Evolutionary conservation across 1,140 invertebrate species (phyloP).

Genomic region (Amphibalanus amphitrite): DNA sequence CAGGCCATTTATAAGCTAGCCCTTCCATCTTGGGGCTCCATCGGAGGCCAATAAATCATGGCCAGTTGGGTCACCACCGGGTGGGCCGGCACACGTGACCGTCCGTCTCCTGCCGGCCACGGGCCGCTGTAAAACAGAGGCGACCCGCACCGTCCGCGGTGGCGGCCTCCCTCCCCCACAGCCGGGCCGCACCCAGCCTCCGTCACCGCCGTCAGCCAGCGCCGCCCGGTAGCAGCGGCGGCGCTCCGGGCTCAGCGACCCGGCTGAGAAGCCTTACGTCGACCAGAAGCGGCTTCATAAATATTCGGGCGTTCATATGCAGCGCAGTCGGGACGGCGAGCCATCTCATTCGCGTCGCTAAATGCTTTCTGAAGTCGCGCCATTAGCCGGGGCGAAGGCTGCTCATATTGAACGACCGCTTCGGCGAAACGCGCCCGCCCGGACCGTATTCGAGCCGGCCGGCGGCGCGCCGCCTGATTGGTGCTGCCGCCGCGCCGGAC

Average conservation of each 20-base stretch:
- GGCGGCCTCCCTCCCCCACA: background rate
- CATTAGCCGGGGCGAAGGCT: background rate
- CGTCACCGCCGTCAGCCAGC: no score
- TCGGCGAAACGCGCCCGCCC: background rate
- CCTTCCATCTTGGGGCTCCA: background rate
- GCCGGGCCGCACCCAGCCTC: no score
- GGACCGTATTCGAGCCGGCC: background rate
- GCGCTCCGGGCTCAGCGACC: no score
- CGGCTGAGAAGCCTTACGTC: no score
- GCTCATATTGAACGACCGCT: background rate
- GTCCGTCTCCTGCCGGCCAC: background rate
- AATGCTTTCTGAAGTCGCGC: constrained; percentile 1
- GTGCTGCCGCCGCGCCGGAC: no score
- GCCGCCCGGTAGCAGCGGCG: no score
- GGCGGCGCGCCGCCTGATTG: background rate
- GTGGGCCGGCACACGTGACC: background rate
- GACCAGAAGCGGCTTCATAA: background rate
- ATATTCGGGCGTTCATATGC: background rate
- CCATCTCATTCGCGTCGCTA: constrained; percentile 1
- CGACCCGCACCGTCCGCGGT: no score
- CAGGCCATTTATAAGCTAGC: constrained; percentile 2
- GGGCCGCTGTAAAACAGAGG: background rate
- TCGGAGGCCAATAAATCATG: background rate
- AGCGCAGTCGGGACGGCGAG: background rate
- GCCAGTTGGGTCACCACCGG: background rate